Evolutionary conservation across 2,888 invertebrate genomes (phyloP), one percentile per base, ranked within the genome.

Genomic region (Drosophila anomalata): DNA sequence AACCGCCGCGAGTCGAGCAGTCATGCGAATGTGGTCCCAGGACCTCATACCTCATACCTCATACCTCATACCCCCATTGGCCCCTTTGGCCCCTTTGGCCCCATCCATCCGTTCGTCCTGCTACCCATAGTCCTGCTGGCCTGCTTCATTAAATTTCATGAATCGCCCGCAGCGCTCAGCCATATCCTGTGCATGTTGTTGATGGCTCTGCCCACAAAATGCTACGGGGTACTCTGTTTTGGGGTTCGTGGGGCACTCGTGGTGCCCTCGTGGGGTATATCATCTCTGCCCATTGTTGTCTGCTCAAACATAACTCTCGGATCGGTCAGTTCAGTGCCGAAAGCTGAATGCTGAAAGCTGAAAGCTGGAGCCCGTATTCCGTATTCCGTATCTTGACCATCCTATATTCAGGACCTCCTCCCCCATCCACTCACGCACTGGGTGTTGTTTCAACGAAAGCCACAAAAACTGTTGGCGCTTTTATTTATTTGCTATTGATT

Each of bases 401-500:
- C 65, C 54, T 66, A 75, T 75, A 72, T 9, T 14, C n/a, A 42
- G 22, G 29, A 29, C n/a, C 41, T 14, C n/a, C 41, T 14, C 22
- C 2, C 42, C 12, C 26, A 29, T 17, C 26, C 26, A 26, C 42
- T n/a, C 42, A 9, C 26, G 11, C 36, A 58, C 68, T 58, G 62
- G 7, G 9, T 79, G 73, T 85, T 87, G 82, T 74, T 79, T 77
- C 75, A 73, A 54, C 69, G 75, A 82, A 84, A 84, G 87, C 87
- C 87, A 84, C 84, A 84, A 84, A 84, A 82, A 87, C 83, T 79
- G 86, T 79, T 87, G 87, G 83, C 73, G 79, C 85, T 87, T 82
- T 78, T 88, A 88, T 88, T 88, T 87, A 87, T 87, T 87, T 88
- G 85, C 82, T 84, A 88, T 86, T 84, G 87, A 88, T 88, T 86